Evolutionary conservation across 2,797 vertebrate genomes (phyloP).

Genomic region (Adrianichthys oophorus): DNA sequence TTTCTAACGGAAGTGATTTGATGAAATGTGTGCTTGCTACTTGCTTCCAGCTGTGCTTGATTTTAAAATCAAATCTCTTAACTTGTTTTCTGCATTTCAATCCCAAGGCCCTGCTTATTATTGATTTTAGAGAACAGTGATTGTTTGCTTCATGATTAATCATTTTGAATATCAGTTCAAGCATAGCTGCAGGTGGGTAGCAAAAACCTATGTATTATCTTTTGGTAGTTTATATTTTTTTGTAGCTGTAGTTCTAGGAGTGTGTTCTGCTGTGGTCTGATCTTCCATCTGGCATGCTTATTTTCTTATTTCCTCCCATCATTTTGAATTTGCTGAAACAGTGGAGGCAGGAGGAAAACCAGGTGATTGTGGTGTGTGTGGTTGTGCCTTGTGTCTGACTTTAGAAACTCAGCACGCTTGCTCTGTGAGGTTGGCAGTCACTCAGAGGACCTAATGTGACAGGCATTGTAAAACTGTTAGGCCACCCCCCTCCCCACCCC

Average conservation of each 20-base stretch:
- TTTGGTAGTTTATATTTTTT: constrained; percentile 23
- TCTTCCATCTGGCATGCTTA: constrained; percentile 65
- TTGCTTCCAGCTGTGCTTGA: constrained; percentile 52
- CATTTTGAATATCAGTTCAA: constrained; percentile 32
- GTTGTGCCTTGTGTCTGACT: constrained; percentile 25
- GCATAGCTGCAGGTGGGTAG: constrained; percentile 65
- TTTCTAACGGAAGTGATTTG: constrained; percentile 59
- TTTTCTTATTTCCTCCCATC: constrained; percentile 22
- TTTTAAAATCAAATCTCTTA: not conserved
- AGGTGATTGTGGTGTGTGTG: constrained; percentile 22
- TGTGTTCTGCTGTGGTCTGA: constrained; percentile 52
- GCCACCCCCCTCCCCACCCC: constrained; percentile 9
- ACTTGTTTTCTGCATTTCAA: not conserved
- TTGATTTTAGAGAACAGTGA: not conserved
- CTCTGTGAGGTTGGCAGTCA: constrained; percentile 12
- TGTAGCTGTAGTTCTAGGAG: constrained; percentile 55
- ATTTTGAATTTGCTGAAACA: not conserved
- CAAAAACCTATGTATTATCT: constrained; percentile 59
- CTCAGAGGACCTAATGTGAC: constrained; percentile 18
- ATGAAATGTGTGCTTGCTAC: constrained; percentile 56
- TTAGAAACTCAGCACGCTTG: constrained; percentile 19
- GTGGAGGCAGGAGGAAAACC: constrained; percentile 5
- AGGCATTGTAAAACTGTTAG: constrained; percentile 11
- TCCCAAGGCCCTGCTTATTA: not conserved
- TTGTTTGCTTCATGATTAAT: constrained; percentile 5